These are phyloP conservation scores for Podargus strigoides DNA, from an alignment of 2,797 vertebrate species.

Conservation along the genomic window DNA sequence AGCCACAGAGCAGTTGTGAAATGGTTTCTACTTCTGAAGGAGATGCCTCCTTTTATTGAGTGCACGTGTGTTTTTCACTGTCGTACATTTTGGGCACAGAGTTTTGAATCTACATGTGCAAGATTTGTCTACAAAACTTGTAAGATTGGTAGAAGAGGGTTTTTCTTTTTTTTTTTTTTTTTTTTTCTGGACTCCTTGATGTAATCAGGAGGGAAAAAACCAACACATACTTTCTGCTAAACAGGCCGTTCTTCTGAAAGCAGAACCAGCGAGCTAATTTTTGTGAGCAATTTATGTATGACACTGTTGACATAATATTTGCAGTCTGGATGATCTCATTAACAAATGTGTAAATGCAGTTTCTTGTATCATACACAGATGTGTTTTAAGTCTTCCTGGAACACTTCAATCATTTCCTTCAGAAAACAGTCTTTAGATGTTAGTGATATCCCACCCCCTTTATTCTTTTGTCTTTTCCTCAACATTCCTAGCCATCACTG, in stretches of 20 bases:
- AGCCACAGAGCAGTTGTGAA: background rate
- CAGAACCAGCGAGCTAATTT: background rate
- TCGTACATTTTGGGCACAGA: background rate
- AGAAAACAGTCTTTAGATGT: background rate
- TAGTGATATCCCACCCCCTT: background rate
- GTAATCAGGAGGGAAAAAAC: background rate
- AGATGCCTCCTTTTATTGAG: background rate
- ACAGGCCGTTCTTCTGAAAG: background rate
- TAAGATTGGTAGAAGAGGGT: background rate
- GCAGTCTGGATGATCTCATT: background rate
- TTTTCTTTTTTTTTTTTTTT: fast-evolving
- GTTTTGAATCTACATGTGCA: background rate
- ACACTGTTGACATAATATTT: background rate
- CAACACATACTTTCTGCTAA: background rate
- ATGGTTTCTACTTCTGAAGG: background rate
- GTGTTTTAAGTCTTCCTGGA: background rate
- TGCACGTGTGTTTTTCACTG: background rate
- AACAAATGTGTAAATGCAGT: background rate
- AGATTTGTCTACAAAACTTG: background rate
- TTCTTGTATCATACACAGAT: background rate
- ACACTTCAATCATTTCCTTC: background rate
- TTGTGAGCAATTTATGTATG: background rate
- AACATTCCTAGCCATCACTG: background rate
- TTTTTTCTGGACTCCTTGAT: background rate
- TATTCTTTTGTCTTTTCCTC: background rate